A percentile compares a stretch with the other conserved stretches of the same genome.
Evolutionary conservation across 35 echinoderm and acorn worm species (phyloP).

Genomic region (Lytechinus variegatus): DNA sequence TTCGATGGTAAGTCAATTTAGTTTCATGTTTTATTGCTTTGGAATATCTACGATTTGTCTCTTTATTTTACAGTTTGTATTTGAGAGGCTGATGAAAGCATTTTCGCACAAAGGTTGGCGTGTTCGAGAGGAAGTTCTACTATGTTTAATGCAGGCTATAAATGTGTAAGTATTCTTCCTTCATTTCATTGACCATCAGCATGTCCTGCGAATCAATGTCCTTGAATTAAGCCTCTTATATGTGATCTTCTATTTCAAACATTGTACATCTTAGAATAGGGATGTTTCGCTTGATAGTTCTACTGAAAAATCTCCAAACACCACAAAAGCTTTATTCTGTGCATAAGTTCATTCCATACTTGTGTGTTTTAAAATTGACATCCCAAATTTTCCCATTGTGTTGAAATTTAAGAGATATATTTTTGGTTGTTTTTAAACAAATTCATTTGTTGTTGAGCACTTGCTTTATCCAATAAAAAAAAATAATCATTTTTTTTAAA

Average conservation of each 20-base stretch:
- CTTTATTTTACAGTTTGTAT: constrained; percentile 73
- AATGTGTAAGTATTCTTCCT: constrained; percentile 90
- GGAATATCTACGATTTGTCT: background rate
- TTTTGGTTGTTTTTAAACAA: too few species aligned
- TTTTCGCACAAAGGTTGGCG: constrained; percentile 97
- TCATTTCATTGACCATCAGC: background rate
- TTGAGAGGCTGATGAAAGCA: constrained; percentile 97
- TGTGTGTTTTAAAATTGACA: too few species aligned
- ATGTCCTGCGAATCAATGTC: background rate
- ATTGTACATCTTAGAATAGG: background rate
- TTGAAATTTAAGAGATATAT: too few species aligned
- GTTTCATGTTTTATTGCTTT: too few species aligned
- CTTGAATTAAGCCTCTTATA: background rate
- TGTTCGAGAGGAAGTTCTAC: constrained; percentile 93
- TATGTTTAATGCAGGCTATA: constrained; percentile 96
- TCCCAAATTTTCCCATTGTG: too few species aligned
- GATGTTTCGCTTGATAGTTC: background rate
- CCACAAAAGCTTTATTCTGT: background rate
- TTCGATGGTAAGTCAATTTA: too few species aligned
- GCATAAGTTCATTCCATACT: background rate
- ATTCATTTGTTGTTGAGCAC: too few species aligned
- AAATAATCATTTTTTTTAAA: too few species aligned
- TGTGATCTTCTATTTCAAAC: background rate
- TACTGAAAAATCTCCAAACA: background rate
- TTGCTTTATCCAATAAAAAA: too few species aligned